Evolutionary conservation across 2,113 vertebrate species (phyloP).

Genomic region (Xerus inauris): DNA sequence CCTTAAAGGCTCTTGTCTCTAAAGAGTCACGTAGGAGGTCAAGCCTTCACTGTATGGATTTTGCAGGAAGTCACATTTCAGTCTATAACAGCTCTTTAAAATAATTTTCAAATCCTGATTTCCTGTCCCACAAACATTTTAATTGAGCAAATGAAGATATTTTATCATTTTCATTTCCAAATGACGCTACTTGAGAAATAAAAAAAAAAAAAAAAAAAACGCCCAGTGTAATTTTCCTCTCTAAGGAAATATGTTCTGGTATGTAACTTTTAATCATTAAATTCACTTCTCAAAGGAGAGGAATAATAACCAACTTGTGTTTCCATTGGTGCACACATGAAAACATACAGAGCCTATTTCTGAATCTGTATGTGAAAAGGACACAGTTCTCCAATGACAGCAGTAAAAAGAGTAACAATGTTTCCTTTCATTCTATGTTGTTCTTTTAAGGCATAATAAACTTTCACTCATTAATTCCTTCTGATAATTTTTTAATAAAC

Average conservation of each 20-base stretch:
- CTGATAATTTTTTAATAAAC: conserved; percentile 21
- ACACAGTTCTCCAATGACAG: background rate
- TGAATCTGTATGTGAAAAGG: background rate
- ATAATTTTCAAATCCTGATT: background rate
- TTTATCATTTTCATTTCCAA: background rate
- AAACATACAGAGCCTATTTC: background rate
- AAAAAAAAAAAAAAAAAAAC: too few species aligned
- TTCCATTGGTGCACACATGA: background rate
- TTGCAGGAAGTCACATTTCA: background rate
- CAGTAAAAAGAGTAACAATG: background rate
- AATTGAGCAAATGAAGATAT: background rate
- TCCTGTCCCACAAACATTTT: background rate
- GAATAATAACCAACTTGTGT: background rate
- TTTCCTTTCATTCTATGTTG: background rate
- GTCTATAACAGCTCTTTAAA: background rate
- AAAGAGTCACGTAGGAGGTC: background rate
- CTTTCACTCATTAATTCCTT: background rate
- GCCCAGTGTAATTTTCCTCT: background rate
- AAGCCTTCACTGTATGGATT: background rate
- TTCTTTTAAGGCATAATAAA: background rate
- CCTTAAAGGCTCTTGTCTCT: accelerated
- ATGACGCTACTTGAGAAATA: background rate
- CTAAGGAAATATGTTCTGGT: background rate
- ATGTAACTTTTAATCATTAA: conserved; percentile 27
- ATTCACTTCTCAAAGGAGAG: conserved; percentile 4